These are phyloP conservation scores for Xylota sylvarum DNA, from an alignment of 2,888 invertebrate species.

Conservation along the genomic window DNA sequence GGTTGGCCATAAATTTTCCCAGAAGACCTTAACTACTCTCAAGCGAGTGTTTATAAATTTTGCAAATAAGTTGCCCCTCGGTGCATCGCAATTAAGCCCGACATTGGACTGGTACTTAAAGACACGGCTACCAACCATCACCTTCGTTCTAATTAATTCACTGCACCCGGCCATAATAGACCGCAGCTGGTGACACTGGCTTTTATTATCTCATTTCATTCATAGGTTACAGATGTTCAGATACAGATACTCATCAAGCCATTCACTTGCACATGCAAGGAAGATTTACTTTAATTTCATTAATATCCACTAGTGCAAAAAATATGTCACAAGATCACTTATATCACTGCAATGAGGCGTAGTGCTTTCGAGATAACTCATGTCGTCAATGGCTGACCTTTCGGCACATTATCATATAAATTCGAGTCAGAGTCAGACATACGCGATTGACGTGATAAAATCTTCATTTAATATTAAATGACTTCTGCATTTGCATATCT, in stretches of 20 bases:
- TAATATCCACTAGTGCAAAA: background rate
- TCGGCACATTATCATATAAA: conserved; percentile 18
- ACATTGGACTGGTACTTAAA: conserved; percentile 27
- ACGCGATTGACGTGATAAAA: conserved; percentile 33
- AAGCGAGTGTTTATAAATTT: background rate
- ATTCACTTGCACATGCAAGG: conserved; percentile 9
- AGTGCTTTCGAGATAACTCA: conserved; percentile 7
- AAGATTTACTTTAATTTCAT: conserved; percentile 2
- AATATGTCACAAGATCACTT: background rate
- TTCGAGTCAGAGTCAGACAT: background rate
- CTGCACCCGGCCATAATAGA: too few species aligned
- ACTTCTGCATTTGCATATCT: conserved; percentile 45
- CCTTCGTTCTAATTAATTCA: conserved; percentile 25
- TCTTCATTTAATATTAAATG: conserved; percentile 46
- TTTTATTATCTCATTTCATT: conserved; percentile 16
- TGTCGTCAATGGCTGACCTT: conserved; percentile 46
- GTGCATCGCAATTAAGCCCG: conserved; percentile 5
- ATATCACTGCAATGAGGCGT: background rate
- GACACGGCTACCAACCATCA: conserved; percentile 6
- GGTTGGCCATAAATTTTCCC: too few species aligned
- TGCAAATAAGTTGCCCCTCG: background rate
- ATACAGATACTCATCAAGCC: background rate
- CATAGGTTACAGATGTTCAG: background rate
- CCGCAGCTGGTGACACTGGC: conserved; percentile 19
- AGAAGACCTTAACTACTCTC: too few species aligned